Evolutionary conservation across 1,140 invertebrate genomes (phyloP).

Genomic region (Oppia nitens): DNA sequence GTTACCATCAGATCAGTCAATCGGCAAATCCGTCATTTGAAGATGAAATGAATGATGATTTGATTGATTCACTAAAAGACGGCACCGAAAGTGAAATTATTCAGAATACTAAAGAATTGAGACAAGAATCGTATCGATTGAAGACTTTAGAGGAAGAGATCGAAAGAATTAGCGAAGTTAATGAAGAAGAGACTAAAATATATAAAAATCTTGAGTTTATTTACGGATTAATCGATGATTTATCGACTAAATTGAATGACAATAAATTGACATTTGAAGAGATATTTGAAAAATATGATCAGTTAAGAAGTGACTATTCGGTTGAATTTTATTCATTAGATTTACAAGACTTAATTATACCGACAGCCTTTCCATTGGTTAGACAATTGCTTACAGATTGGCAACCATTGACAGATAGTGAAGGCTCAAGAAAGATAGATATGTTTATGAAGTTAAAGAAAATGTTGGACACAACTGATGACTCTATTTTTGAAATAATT

Average conservation of each 20-base stretch:
- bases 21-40: conserved; percentile 31
- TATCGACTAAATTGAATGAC: neutral
- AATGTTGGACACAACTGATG: conserved; percentile 34
- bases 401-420: conserved; percentile 49
- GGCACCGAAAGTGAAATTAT: conserved; percentile 91
- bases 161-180: conserved; percentile 45
- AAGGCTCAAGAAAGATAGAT: conserved; percentile 35
- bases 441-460: conserved; percentile 54
- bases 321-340: neutral
- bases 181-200: conserved; percentile 52
- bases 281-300: neutral
- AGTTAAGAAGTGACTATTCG: neutral
- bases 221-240: neutral
- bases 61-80: conserved; percentile 74
- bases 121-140: conserved; percentile 54
- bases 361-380: neutral
- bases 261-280: neutral
- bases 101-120: conserved; percentile 58
- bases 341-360: neutral
- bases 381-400: conserved; percentile 43
- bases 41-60: conserved; percentile 46
- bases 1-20: conserved; percentile 71
- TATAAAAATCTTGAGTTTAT: conserved; percentile 20
- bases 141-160: conserved; percentile 61
- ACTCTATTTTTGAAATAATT: conserved; percentile 32